A percentile compares a stretch with the other conserved stretches of the same genome.
phyloP scores from a whole-genome alignment of 2,888 invertebrate genomes.

The Phaonia tiefii region DNA sequence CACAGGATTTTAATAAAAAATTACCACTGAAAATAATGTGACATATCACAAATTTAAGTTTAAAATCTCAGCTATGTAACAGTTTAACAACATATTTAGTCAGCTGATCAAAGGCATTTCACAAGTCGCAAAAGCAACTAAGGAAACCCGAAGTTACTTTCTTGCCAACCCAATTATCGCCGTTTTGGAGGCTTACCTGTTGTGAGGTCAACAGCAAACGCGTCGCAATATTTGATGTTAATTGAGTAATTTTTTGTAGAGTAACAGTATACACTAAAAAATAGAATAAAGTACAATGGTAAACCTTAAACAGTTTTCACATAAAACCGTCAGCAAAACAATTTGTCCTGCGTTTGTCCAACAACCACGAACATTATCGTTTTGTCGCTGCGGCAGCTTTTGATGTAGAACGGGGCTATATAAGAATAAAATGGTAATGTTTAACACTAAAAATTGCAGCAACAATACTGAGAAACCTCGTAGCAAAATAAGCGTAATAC shows the following conservation, averaged over 20 bases:
- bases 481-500: neutral
- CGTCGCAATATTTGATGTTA: conserved; percentile 64
- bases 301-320: conserved; percentile 18
- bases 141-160: no score
- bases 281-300: conserved; percentile 22
- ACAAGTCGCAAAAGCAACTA: no score
- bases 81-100: no score
- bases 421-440: conserved; percentile 60
- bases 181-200: neutral
- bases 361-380: conserved; percentile 43
- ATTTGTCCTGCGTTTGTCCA: conserved; percentile 34
- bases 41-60: no score
- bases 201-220: no score
- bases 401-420: conserved; percentile 29
- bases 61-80: no score
- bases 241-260: conserved; percentile 64
- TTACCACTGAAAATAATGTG: no score
- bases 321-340: conserved; percentile 1
- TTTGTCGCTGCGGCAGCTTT: conserved; percentile 13
- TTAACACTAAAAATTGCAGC: conserved; percentile 35
- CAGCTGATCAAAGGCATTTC: no score
- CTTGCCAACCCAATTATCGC: no score
- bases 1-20: no score
- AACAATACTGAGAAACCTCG: neutral
- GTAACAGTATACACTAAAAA: conserved; percentile 45